phyloP scores from a whole-genome alignment of 2,888 invertebrate genomes.

The Oscheius sp. region DNA sequence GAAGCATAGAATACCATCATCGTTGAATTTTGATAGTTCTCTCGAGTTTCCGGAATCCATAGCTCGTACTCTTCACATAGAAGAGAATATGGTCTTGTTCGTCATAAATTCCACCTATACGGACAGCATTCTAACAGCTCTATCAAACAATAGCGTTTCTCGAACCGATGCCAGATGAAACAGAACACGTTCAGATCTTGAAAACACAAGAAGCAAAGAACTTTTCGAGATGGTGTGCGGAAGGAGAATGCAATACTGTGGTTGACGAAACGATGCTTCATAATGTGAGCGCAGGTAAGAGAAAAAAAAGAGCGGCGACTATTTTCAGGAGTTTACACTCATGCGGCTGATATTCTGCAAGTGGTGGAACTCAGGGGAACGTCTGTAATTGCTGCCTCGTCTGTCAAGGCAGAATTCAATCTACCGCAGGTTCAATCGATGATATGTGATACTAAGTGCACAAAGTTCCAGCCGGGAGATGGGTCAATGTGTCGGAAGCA shows the following conservation, averaged over 20 bases:
- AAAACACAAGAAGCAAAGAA: not conserved
- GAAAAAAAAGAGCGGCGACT: not conserved
- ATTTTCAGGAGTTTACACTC: conserved; percentile 46
- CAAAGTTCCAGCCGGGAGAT: conserved; percentile 43
- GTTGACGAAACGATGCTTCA: conserved; percentile 36
- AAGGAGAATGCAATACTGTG: conserved; percentile 53
- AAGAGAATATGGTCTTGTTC: conserved; percentile 51
- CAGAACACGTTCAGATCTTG: conserved; percentile 1
- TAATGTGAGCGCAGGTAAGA: conserved; percentile 42
- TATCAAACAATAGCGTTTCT: conserved; percentile 34
- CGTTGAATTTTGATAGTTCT: conserved; percentile 37
- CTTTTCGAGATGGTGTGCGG: conserved; percentile 46
- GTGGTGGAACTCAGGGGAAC: conserved; percentile 44
- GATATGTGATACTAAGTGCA: conserved; percentile 48
- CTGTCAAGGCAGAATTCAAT: conserved; percentile 45
- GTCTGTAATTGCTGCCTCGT: conserved; percentile 50
- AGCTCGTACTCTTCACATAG: conserved; percentile 41
- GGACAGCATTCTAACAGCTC: conserved; percentile 11
- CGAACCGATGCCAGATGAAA: not conserved
- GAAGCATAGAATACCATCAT: conserved; percentile 42
- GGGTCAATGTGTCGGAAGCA: conserved; percentile 43
- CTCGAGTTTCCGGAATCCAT: conserved; percentile 40
- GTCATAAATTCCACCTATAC: conserved; percentile 37
- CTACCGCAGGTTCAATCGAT: conserved; percentile 43
- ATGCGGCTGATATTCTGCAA: conserved; percentile 48